A percentile compares a stretch with the other conserved stretches of the same genome.
Conservation (phyloP, 2,888 invertebrate species). For the Idaea dimidiata region DNA sequence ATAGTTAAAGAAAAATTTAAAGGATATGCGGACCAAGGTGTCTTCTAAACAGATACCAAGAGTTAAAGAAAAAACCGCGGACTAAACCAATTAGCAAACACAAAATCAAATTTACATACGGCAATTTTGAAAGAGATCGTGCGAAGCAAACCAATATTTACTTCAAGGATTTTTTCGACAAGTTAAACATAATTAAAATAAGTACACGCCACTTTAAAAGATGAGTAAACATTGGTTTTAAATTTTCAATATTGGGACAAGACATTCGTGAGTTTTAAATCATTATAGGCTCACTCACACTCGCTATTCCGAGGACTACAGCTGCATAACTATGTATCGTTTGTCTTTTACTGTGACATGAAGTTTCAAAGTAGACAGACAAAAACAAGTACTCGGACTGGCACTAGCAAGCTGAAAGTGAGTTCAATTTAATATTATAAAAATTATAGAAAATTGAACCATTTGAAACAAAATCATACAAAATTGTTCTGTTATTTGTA, state of each 20-base stretch:
- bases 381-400: too few species aligned
- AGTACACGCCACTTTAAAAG: conserved; percentile 14
- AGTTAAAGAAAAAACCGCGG: background rate
- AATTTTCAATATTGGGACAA: conserved; percentile 10
- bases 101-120: conserved; percentile 11
- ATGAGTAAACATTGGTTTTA: conserved; percentile 5
- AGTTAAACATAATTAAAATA: background rate
- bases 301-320: too few species aligned
- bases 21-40: too few species aligned
- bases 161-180: conserved; percentile 28
- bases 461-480: too few species aligned
- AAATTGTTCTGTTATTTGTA: too few species aligned
- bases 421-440: too few species aligned
- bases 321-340: too few species aligned
- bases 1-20: too few species aligned
- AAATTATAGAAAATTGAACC: too few species aligned
- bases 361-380: too few species aligned
- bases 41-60: background rate
- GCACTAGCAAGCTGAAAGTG: too few species aligned
- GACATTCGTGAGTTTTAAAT: background rate
- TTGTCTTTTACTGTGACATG: too few species aligned
- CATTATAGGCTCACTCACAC: background rate
- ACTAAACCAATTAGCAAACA: conserved; percentile 10
- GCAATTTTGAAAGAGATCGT: conserved; percentile 23
- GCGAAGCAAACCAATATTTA: conserved; percentile 34